Base-by-base conservation (phyloP, 2,888 invertebrate genomes). In the Scaptomyza polygonia region DNA sequence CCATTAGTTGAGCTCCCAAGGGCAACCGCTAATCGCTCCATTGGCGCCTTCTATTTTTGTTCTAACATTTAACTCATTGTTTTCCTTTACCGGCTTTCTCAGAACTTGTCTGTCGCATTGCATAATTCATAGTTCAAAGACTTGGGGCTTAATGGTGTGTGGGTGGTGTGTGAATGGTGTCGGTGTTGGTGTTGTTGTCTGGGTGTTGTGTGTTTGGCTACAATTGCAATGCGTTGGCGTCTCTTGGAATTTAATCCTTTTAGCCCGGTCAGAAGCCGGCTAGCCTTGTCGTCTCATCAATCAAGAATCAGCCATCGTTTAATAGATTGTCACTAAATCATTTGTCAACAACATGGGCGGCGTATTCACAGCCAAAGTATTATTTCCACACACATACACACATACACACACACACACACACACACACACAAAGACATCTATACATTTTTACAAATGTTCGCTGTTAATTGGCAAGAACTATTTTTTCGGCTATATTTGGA, bases 321-420 rank as follows among this genome's bases (percentile, higher is more conserved):
- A 79, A 82, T 82, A 72, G 70, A 79, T 86, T 82, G 75, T 86
- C 77, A 71, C 65, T 86, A 83, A 86, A 83, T 86, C 86, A 78
- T 80, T 83, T 78, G 86, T 83, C 77, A 76, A 80, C 77, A 86
- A 67, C 43, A 47, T 45, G 51, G 32, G n/a, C 43, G 57, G 32
- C 42, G 21, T 14, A 14, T 25, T 25, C 40, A 47, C 40, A 54
- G 52, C 52, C 56, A 72, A 83, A 79, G 56, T 81, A 85, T 76
- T 59, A 14, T 85, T 70, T 54, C 14, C 30, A 52, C 34, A 40
- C 48, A 48, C 34, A 51, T 3, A 12, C 42, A 32, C 18, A 18
- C 34, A 48, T 36, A 40, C 48, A 48, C 29, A 51, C 1, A 8
- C 32, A 32, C n/a, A 34, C 11, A 12, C 42, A 32, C 18, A 18